phyloP scores from a whole-genome alignment of 2,888 invertebrate genomes.

The Ophraella communa region DNA sequence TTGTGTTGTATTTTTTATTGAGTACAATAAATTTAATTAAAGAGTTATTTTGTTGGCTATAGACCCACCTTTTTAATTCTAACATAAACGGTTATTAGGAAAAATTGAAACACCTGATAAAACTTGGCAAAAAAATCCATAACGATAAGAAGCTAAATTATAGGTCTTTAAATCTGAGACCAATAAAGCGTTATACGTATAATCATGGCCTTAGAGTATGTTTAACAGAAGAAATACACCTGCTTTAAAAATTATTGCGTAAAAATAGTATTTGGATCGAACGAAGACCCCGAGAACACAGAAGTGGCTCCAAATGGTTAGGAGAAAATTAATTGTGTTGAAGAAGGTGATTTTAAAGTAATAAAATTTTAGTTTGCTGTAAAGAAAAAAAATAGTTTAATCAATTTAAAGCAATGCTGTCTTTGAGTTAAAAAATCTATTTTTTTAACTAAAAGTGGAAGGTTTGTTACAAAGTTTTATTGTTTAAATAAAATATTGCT shows the following conservation, averaged over 20 bases:
- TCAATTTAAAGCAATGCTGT: too few relatives aligned
- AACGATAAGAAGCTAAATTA: constrained; percentile 39
- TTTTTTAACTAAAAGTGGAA: too few relatives aligned
- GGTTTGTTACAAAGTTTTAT: too few relatives aligned
- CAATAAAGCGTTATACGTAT: constrained; percentile 36
- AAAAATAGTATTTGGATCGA: constrained; percentile 22
- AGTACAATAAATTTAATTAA: background rate
- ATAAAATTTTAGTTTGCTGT: too few relatives aligned
- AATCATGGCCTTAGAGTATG: constrained; percentile 34
- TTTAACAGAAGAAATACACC: constrained; percentile 29
- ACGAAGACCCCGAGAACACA: constrained; percentile 5
- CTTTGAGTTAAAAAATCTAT: too few relatives aligned
- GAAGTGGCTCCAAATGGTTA: constrained; percentile 4
- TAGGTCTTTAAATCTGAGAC: constrained; percentile 39
- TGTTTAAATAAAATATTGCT: too few relatives aligned
- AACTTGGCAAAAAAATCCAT: constrained; percentile 49
- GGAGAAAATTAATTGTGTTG: too few relatives aligned
- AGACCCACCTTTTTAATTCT: background rate
- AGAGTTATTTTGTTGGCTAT: background rate
- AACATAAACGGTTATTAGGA: constrained; percentile 1
- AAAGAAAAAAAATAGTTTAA: too few relatives aligned
- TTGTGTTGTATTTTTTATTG: too few relatives aligned
- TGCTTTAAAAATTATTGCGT: constrained; percentile 37
- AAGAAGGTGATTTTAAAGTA: background rate
- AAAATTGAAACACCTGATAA: constrained; percentile 31